Conservation (phyloP, 35 echinoderm and acorn worm species). For the Holothuria glaberrima region DNA sequence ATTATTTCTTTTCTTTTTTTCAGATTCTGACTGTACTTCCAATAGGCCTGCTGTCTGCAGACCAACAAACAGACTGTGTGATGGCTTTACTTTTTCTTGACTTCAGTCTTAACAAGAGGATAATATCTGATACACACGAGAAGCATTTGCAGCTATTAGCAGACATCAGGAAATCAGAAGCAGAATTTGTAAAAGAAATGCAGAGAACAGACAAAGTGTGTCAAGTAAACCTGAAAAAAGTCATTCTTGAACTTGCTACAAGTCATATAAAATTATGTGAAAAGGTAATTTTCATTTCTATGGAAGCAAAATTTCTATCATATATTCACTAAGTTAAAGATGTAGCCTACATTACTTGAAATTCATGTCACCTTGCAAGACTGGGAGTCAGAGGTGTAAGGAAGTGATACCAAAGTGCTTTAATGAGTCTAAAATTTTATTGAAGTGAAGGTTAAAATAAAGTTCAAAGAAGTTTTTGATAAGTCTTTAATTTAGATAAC, state of each 20-base stretch:
- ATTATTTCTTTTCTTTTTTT: background rate
- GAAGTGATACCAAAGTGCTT: too few relatives aligned
- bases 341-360: too few relatives aligned
- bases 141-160: background rate
- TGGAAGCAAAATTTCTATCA: too few relatives aligned
- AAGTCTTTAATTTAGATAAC: too few relatives aligned
- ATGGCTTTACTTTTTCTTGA: background rate
- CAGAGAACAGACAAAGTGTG: background rate
- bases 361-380: too few relatives aligned
- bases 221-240: background rate
- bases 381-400: too few relatives aligned
- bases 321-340: too few relatives aligned
- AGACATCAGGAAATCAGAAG: conserved; percentile 4
- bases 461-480: too few relatives aligned
- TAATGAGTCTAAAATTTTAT: too few relatives aligned
- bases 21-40: conserved; percentile 2
- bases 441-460: too few relatives aligned
- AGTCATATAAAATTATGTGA: conserved; percentile 24
- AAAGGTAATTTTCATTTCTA: background rate
- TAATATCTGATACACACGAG: background rate
- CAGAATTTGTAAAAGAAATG: conserved; percentile 3
- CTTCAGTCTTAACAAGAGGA: background rate
- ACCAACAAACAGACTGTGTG: conserved; percentile 22
- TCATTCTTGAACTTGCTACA: conserved; percentile 13
- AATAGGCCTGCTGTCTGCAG: background rate